Percentiles rank a stretch among this genome's conserved stretches.
These are phyloP conservation scores for Drosophila austrosaltans DNA, from an alignment of 2,888 invertebrate species.

Conservation along the genomic window DNA sequence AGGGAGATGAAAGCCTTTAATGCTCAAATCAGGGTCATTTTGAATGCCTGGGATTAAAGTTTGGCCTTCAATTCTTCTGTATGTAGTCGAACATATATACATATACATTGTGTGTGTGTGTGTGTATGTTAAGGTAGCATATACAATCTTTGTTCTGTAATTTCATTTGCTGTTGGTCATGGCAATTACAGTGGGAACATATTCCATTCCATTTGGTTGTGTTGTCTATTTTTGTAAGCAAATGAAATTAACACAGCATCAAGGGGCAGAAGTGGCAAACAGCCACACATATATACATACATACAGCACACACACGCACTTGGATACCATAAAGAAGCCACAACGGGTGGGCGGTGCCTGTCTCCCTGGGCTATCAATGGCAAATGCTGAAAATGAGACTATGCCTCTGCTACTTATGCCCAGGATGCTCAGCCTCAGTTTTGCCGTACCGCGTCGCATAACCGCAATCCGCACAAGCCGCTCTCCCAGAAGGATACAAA, in stretches of 20 bases:
- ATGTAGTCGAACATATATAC: not conserved
- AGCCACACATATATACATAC: not conserved
- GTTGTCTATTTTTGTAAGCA: conserved; percentile 63
- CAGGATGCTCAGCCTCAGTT: conserved; percentile 27
- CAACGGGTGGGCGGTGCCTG: conserved; percentile 22
- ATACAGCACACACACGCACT: conserved; percentile 29
- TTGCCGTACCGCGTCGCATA: conserved; percentile 19
- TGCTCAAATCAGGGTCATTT: conserved; percentile 4
- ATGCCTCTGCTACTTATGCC: conserved; percentile 47
- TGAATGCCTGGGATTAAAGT: conserved; percentile 6
- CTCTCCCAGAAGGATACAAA: conserved; percentile 7
- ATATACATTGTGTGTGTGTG: not conserved
- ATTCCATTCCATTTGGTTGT: conserved; percentile 46
- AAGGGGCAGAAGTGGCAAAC: conserved; percentile 25
- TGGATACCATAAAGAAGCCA: conserved; percentile 32
- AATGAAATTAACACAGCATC: conserved; percentile 72
- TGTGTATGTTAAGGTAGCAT: conserved; percentile 5
- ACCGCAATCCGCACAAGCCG: conserved; percentile 1
- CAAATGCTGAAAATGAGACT: conserved; percentile 34
- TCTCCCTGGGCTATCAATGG: conserved; percentile 53
- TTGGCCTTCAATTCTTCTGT: not conserved
- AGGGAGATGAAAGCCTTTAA: conserved; percentile 6
- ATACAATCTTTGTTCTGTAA: conserved; percentile 15
- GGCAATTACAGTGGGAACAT: conserved; percentile 24
- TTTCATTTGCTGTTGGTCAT: conserved; percentile 36